These are phyloP conservation scores for Zaprionus capensis DNA, from an alignment of 1,140 invertebrate species.

Conservation along the genomic window DNA sequence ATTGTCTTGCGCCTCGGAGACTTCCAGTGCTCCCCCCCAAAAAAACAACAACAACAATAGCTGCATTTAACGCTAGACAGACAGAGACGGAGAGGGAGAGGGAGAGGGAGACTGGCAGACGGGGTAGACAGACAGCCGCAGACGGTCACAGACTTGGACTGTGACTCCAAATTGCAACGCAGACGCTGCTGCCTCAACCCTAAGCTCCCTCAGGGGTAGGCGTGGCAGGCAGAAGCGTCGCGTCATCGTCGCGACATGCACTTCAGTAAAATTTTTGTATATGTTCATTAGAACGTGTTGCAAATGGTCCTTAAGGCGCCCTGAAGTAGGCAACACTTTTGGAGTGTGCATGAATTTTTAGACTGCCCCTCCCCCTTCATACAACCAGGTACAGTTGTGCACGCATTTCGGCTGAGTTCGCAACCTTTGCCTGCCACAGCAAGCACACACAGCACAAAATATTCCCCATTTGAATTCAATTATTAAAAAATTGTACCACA, in stretches of 20 bases:
- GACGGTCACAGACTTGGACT: slow-evolving; percentile 43
- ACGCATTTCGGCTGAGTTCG: not conserved
- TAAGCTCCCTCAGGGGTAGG: slow-evolving; percentile 27
- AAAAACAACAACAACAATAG: slow-evolving; percentile 60
- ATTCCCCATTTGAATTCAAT: not conserved
- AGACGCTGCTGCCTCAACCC: slow-evolving; percentile 14
- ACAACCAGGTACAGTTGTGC: slow-evolving; percentile 51
- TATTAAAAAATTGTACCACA: not conserved
- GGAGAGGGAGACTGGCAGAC: not conserved
- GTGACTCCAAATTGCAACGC: slow-evolving; percentile 31
- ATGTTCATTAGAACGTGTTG: slow-evolving; percentile 77
- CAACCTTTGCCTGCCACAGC: not conserved
- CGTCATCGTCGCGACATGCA: slow-evolving; percentile 80
- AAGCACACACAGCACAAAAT: not conserved
- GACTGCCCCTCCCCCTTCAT: not conserved
- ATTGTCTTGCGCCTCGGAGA: slow-evolving; percentile 77
- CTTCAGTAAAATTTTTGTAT: slow-evolving; percentile 65
- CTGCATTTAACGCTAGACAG: slow-evolving; percentile 80
- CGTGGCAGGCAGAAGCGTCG: slow-evolving; percentile 63
- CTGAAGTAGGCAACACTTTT: slow-evolving; percentile 77
- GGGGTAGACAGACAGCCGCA: slow-evolving; percentile 36
- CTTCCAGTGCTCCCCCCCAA: slow-evolving; percentile 42
- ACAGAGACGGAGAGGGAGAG: slow-evolving; percentile 9
- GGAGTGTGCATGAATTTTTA: slow-evolving; percentile 24
- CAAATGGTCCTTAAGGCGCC: slow-evolving; percentile 65